Evolutionary conservation across 2,113 vertebrate species (phyloP).

Genomic region (Pelusios castaneus): DNA sequence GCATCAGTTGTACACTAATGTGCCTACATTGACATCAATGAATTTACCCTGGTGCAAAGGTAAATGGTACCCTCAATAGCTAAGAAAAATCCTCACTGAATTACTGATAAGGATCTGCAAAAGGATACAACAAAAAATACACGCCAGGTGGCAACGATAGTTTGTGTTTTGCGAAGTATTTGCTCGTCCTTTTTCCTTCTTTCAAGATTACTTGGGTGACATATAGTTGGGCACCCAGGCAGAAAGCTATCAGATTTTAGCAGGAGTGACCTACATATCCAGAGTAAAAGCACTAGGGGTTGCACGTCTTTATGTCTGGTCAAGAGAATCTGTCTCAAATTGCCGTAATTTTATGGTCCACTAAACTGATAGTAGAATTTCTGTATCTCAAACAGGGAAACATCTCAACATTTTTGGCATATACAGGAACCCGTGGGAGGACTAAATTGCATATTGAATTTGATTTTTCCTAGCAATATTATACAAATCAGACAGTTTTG

Average conservation of each 20-base stretch:
- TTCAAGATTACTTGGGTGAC: background rate
- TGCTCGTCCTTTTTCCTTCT: background rate
- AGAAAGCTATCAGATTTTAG: background rate
- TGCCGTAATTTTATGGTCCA: background rate
- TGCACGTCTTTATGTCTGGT: background rate
- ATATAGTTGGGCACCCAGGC: background rate
- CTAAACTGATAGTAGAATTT: background rate
- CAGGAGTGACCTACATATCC: background rate
- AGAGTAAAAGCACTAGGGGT: background rate
- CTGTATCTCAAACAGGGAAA: background rate
- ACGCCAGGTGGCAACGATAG: background rate
- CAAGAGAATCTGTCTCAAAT: background rate
- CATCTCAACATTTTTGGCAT: background rate
- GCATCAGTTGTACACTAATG: background rate
- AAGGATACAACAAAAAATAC: background rate
- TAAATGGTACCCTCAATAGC: background rate
- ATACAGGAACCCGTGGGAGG: accelerated
- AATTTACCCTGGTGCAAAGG: background rate
- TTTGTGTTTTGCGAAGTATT: background rate
- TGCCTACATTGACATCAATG: background rate
- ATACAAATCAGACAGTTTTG: background rate
- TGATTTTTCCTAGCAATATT: background rate
- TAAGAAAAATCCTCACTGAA: background rate
- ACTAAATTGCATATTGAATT: background rate
- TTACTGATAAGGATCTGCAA: background rate